These are phyloP conservation scores for Xestoiulus laeticollis DNA, from an alignment of 2,888 invertebrate species.

Conservation along the genomic window DNA sequence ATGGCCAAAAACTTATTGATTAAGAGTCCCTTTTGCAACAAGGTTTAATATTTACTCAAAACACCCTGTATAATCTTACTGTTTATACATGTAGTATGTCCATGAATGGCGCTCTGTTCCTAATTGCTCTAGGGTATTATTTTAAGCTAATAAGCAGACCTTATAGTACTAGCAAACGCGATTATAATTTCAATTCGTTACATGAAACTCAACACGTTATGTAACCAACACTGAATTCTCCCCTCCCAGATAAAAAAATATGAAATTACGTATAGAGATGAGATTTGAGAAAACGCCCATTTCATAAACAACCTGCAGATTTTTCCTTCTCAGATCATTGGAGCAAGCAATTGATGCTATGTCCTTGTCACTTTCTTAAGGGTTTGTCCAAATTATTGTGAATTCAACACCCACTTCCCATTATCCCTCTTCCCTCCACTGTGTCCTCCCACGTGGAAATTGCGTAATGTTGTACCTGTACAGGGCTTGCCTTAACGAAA, in stretches of 20 bases:
- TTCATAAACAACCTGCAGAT: background rate
- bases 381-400: slow-evolving; percentile 8
- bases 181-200: background rate
- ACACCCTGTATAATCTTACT: background rate
- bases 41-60: no score
- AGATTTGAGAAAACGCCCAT: background rate
- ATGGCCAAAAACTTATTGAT: no score
- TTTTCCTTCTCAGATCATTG: slow-evolving; percentile 11
- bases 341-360: slow-evolving; percentile 4
- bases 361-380: slow-evolving; percentile 9
- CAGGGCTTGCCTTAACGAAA: background rate
- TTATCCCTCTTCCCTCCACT: background rate
- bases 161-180: background rate
- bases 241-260: background rate
- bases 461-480: background rate
- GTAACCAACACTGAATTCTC: background rate
- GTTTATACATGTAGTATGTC: background rate
- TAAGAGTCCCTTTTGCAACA: no score
- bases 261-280: slow-evolving; percentile 24
- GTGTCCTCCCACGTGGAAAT: background rate
- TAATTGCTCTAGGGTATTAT: background rate
- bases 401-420: background rate
- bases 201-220: background rate
- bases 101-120: no score
- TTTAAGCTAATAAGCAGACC: background rate